Evolutionary conservation across 2,888 invertebrate species (phyloP), one percentile per base, ranked within the genome.

Genomic region (Serripes groenlandicus): DNA sequence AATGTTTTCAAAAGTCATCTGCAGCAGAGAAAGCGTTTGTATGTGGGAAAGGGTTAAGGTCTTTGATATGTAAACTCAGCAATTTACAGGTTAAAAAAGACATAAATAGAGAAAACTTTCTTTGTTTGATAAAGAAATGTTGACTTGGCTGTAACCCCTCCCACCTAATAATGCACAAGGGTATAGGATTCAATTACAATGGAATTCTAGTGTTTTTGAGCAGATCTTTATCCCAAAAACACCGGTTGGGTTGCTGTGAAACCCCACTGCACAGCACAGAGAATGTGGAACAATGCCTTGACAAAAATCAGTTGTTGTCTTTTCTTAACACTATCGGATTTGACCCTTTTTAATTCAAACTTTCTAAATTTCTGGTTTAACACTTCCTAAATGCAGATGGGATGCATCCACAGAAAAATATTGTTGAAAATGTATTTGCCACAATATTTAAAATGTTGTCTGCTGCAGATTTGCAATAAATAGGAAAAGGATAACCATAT

Each of bases 181-280:
- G 49, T 49, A 49, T 18, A 34, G 35, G 35, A n/a, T 35, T 64
- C 34, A 32, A 64, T 64, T 64, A 34, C 35, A 35, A 4, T 21
- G n/a, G n/a, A 34, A 34, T 64, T 64, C 15, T 21, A 34, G 60
- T 30, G 30, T 62, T 34, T 21, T 58, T 58, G 15, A 62, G 62
- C 34, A 18, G 34, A 34, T 62, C 34, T 28, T 62, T 62, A 58
- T 58, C 28, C 23, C 34, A n/a, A 49, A 49, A 21, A 56, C 26
- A 26, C 35, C 66, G 42, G 42, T 56, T 66, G 42, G 62, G 66
- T 66, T 66, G 66, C 66, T 28, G 28, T 42, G 66, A 66, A 37
- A 66, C 66, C 66, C 23, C 23, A 66, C 28, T 26, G 37, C 37
- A 11, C 34, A 30, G n/a, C 3, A 42, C 42, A 2, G 66, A 37